Base-by-base conservation (phyloP, 2,797 vertebrate genomes). In the Scolopax rusticola region DNA sequence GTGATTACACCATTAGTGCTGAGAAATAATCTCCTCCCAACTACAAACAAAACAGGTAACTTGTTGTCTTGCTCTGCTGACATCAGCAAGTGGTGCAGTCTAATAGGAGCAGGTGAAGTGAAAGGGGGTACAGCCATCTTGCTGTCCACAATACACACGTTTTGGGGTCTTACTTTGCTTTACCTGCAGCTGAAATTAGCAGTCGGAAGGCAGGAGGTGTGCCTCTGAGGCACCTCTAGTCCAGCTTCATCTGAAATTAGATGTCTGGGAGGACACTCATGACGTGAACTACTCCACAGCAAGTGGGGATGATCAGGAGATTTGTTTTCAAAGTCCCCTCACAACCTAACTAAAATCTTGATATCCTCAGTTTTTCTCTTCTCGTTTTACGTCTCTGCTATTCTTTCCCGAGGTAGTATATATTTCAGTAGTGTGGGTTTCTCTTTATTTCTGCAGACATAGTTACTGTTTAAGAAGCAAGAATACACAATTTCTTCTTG, bases 211-310 rank as follows among this genome's bases (percentile, higher is more conserved):
- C 64, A 60, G 0, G 0, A 80, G 11, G 11, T 33, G 20, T 53
- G 20, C 32, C 78, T 53, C 65, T 65, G 53, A 84, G 86, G 36
- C 27, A 76, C 7, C 6, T 0, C 7, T 8, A 61, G 33, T 13
- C 71, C 25, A 59, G 63, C 38, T 51, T 73, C 51, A 40, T 5
- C 70, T 54, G 63, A 27, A 81, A 56, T 15, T 33, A 47, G 61
- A 48, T 4, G 20, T 13, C n/a, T 53, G 59, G 13, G 33, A 33
- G 32, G 25, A 17, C 25, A 57, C 32, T 25, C 28, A 27, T 17
- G 38, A 78, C 9, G 36, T 15, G 53, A 75, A 30, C 25, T 32
- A 61, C 41, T 50, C 41, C 53, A n/a, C 0, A 0, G 33, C 0
- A 65, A 18, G 61, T 17, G 20, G 25, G 14, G 17, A 78, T 12